phyloP scores from a whole-genome alignment of 2,797 vertebrate genomes.

The Tragopan temminckii region DNA sequence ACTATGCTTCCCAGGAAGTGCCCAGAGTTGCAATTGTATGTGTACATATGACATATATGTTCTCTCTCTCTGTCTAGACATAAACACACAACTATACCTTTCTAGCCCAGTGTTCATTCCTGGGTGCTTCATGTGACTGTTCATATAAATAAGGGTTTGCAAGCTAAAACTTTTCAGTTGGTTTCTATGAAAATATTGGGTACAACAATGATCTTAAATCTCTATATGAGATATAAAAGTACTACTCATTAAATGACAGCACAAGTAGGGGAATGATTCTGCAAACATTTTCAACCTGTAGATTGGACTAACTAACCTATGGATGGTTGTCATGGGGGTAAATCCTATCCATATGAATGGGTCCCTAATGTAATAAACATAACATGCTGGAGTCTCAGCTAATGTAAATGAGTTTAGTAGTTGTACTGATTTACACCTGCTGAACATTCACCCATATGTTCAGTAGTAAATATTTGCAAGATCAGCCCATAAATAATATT shows the following conservation, averaged over 20 bases:
- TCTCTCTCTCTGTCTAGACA: too few species aligned
- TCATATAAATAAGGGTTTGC: background rate
- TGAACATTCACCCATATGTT: conserved; percentile 65
- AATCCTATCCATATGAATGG: conserved; percentile 38
- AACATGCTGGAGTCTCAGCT: conserved; percentile 32
- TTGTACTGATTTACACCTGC: conserved; percentile 70
- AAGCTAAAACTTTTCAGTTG: background rate
- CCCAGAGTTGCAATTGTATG: background rate
- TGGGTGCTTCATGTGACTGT: background rate
- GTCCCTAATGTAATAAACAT: conserved; percentile 53
- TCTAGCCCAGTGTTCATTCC: background rate
- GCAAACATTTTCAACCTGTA: background rate
- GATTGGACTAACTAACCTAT: conserved; percentile 21
- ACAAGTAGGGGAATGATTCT: conserved; percentile 11
- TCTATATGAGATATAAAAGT: background rate
- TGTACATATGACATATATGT: too few species aligned
- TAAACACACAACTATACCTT: background rate
- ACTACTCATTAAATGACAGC: background rate
- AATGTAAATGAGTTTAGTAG: conserved; percentile 65
- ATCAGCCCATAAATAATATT: conserved; percentile 65
- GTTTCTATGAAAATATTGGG: background rate
- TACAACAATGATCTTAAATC: background rate
- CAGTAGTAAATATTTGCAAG: conserved; percentile 64
- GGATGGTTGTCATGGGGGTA: background rate
- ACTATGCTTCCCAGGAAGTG: background rate